phyloP scores from a whole-genome alignment of 2,888 invertebrate species.

The Diadegma fenestrale region DNA sequence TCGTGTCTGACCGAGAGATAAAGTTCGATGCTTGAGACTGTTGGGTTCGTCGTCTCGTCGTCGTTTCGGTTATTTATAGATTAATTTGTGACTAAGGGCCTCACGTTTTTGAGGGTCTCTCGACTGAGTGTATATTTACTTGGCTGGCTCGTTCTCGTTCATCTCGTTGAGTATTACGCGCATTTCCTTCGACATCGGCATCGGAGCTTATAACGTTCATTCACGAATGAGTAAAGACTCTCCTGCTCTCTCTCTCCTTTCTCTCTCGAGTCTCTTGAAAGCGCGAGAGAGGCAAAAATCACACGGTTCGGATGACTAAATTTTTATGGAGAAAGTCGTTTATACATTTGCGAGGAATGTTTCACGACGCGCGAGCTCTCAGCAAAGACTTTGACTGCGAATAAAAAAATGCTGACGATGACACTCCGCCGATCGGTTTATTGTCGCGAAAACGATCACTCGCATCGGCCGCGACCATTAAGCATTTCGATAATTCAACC shows the following conservation, averaged over 20 bases:
- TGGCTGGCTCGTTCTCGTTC: constrained; percentile 70
- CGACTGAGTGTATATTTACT: constrained; percentile 80
- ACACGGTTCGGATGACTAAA: constrained; percentile 76
- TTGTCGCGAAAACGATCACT: constrained; percentile 61
- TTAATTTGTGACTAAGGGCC: constrained; percentile 82
- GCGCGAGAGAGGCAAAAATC: constrained; percentile 15
- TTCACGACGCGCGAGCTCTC: constrained; percentile 56
- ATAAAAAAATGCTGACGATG: constrained; percentile 31
- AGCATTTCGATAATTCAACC: constrained; percentile 41
- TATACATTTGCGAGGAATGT: constrained; percentile 73
- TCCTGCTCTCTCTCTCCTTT: constrained; percentile 49
- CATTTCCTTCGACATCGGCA: constrained; percentile 45
- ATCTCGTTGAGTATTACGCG: constrained; percentile 54
- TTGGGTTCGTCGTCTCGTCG: constrained; percentile 75
- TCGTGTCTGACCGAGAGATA: constrained; percentile 50
- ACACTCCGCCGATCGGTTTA: constrained; percentile 60
- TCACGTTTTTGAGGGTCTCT: constrained; percentile 78
- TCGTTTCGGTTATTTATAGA: constrained; percentile 81
- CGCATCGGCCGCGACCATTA: constrained; percentile 20
- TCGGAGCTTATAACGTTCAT: constrained; percentile 46
- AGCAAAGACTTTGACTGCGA: constrained; percentile 45
- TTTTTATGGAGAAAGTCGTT: constrained; percentile 79
- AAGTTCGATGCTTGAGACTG: constrained; percentile 70
- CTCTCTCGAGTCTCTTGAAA: constrained; percentile 7
- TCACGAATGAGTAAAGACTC: constrained; percentile 53